A percentile compares a stretch with the other conserved stretches of the same genome.
These are phyloP conservation scores for Alaudala cheleensis DNA, from an alignment of 2,113 vertebrate species.

Conservation along the genomic window DNA sequence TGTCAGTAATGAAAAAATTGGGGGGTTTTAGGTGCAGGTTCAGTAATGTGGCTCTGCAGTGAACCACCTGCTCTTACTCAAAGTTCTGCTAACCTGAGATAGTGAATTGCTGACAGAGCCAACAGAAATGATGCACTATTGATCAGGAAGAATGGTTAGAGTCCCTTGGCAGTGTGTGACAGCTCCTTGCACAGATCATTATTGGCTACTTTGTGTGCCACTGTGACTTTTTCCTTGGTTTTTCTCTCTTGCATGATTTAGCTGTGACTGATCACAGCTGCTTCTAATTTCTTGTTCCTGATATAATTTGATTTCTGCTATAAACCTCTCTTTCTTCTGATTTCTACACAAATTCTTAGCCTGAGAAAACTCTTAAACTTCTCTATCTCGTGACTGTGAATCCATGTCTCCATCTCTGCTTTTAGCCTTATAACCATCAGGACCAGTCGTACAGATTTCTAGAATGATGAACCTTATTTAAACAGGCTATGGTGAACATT, in stretches of 20 bases:
- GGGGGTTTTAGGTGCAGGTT: neutral
- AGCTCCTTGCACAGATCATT: neutral
- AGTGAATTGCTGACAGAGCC: neutral
- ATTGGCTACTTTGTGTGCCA: neutral
- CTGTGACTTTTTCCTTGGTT: neutral
- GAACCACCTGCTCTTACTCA: neutral
- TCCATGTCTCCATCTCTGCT: neutral
- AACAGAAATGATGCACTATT: neutral
- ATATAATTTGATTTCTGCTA: neutral
- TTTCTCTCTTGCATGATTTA: neutral
- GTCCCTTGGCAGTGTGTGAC: neutral
- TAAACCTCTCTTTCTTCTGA: neutral
- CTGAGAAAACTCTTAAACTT: neutral
- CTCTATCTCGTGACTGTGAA: neutral
- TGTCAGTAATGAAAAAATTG: neutral
- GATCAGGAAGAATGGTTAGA: neutral
- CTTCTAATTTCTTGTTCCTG: neutral
- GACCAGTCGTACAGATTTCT: neutral
- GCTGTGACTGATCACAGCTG: neutral
- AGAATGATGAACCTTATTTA: neutral
- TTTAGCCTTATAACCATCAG: neutral
- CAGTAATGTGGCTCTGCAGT: neutral
- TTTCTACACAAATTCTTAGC: neutral
- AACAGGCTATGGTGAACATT: neutral
- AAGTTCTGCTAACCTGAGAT: neutral